Base-by-base conservation (phyloP, 1,140 invertebrate species). In the Leguminivora glycinivorella region DNA sequence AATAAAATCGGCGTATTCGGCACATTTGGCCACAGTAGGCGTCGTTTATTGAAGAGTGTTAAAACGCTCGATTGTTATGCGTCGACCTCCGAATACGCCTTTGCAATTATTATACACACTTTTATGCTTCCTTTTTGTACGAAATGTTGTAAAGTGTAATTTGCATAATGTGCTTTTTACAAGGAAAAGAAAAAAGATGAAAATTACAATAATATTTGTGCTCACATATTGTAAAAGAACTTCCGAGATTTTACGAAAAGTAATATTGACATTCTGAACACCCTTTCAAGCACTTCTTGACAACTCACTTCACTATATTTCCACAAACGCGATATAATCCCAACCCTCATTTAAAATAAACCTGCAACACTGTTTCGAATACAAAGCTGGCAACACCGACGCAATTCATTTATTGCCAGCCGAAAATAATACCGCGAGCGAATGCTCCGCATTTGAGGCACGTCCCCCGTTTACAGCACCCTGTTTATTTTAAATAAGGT, bases 401-500 rank as follows among this genome's bases (percentile, higher is more conserved):
- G 75, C 73, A 70, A 74, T 74, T 75, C 70, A 31, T 75, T 83
- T 84, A 83, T 81, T 78, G 71, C 78, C 77, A 78, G 81, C 47
- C 70, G 75, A 81, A 85, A 85, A 88, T 85, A 84, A 85, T 78
- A 81, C 72, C 56, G 70, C 72, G 82, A 84, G 84, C 77, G 80
- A 78, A 76, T 72, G 76, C 79, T 87, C 75, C 67, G 80, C 80
- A 90, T 88, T 88, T 88, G 72, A 78, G 76, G 77, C 86, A 90
- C 88, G 88, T 88, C 72, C 43, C 60, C 73, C 85, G 83, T 85
- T 88, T 85, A 88, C 87, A 84, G 84, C 81, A 77, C 75, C 78
- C 79, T 89, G 87, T 90, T 90, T 88, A 87, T 87, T 89, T 89
- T 87, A 86, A 89, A 88, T 89, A 89, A 89, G 84, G 87, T 86